Evolutionary conservation across 2,888 invertebrate species (phyloP).

Genomic region (Cheilosia urbana): DNA sequence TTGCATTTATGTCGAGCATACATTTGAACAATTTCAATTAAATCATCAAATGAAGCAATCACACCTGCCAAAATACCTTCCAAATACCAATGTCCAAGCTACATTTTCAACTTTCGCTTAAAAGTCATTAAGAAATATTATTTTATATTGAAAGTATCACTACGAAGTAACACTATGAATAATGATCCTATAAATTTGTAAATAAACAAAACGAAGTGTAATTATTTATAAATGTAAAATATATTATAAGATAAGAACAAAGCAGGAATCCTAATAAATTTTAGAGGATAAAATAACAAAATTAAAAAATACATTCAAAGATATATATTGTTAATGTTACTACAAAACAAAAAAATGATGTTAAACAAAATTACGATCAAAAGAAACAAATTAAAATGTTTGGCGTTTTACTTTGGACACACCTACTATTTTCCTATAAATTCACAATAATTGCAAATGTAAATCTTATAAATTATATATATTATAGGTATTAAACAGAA

Average conservation of each 20-base stretch:
- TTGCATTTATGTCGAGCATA: too few relatives aligned
- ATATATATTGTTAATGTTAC: slow-evolving; percentile 65
- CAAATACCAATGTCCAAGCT: background rate
- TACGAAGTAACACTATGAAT: slow-evolving; percentile 42
- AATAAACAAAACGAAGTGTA: slow-evolving; percentile 42
- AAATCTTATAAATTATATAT: slow-evolving; percentile 48
- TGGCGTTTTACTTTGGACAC: slow-evolving; percentile 70
- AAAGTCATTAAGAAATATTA: background rate
- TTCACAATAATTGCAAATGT: slow-evolving; percentile 66
- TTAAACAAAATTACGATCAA: slow-evolving; percentile 61
- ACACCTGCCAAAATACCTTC: too few relatives aligned
- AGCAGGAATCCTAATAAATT: slow-evolving; percentile 50
- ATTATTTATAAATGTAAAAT: slow-evolving; percentile 57
- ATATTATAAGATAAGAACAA: slow-evolving; percentile 35
- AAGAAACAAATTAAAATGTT: slow-evolving; percentile 50
- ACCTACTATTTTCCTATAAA: slow-evolving; percentile 73
- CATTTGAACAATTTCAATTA: background rate
- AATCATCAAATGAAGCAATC: background rate
- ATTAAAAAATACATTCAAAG: slow-evolving; percentile 29
- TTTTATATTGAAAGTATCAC: slow-evolving; percentile 1
- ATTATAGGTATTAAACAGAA: slow-evolving; percentile 34
- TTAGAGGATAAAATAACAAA: slow-evolving; percentile 42
- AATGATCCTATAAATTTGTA: slow-evolving; percentile 55
- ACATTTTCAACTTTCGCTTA: too few relatives aligned
- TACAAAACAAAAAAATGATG: slow-evolving; percentile 38